Evolutionary conservation across 2,797 vertebrate genomes (phyloP), one percentile per base, ranked within the genome.

Genomic region (Alectoris magna): DNA sequence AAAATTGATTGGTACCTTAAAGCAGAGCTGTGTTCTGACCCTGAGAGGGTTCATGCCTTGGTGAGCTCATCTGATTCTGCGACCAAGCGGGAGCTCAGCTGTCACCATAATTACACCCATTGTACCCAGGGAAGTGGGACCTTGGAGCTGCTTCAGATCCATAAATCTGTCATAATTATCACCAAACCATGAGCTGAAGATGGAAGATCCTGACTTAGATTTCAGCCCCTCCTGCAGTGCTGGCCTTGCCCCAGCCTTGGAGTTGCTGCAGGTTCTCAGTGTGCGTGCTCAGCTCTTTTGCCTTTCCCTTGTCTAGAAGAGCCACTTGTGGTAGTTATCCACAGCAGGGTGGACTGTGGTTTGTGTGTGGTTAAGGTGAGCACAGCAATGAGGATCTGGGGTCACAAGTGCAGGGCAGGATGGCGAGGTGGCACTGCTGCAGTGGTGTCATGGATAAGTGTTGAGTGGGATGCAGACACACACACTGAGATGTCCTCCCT

Each of bases 1-100:
- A 87, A 92, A 94, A 95, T 88, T 86, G 91, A 93, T 90, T 85
- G 79, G 92, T 83, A 44, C 88, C 90, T 95, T 79, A 64, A 77
- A 89, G 71, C 79, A 48, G 69, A 77, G 79, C 85, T 94, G 51
- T 46, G 46, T 39, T 80, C 60, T 64, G 80, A 93, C 92, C 94
- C 87, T 87, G 77, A 55, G 82, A 59, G 68, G 53, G 82, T 81
- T 83, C 66, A 67, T 84, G 71, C 62, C 83, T 85, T 79, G 34
- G 27, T 80, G 83, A 91, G 92, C 81, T 87, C 79, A 75, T 92
- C 79, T 63, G 63, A 48, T 64, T 11, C 55, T 85, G 72, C 74
- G 55, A 46, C 67, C 1, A 2, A 2, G 4, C 79, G 6, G 73
- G 69, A 84, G 76, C 19, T 11, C 60, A 68, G 56, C 93, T 79